Conservation (phyloP, 2,797 vertebrate species). For the Semaprochilodus insignis region DNA sequence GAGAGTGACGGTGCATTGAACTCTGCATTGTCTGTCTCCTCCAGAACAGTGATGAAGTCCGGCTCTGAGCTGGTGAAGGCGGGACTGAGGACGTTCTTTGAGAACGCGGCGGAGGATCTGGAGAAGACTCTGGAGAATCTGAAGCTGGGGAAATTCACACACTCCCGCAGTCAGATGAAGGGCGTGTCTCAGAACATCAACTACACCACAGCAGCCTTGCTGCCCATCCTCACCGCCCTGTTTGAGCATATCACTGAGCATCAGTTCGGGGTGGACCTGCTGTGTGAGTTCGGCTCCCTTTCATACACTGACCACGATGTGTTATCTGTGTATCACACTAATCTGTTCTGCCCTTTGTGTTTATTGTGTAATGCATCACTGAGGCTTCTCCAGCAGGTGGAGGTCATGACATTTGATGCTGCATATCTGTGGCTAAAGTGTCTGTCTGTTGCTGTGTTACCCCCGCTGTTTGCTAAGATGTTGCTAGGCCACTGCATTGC, state of each 20-base stretch:
- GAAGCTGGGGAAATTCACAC: slow-evolving; percentile 97
- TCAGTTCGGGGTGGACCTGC: slow-evolving; percentile 93
- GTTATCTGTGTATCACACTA: neutral
- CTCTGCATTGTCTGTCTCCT: slow-evolving; percentile 3
- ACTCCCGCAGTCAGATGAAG: slow-evolving; percentile 97
- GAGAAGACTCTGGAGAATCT: slow-evolving; percentile 95
- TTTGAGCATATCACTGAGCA: slow-evolving; percentile 96
- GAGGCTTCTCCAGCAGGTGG: slow-evolving; percentile 4
- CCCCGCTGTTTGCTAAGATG: too few species aligned
- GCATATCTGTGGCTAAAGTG: neutral
- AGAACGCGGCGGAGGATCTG: slow-evolving; percentile 96
- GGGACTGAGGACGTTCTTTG: slow-evolving; percentile 93
- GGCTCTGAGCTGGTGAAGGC: slow-evolving; percentile 93
- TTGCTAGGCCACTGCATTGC: too few species aligned
- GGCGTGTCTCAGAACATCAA: slow-evolving; percentile 99
- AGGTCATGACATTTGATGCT: neutral
- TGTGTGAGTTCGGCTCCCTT: slow-evolving; percentile 83
- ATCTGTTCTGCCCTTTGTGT: neutral
- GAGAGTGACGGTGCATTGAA: too few species aligned
- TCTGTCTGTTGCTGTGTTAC: too few species aligned
- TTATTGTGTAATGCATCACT: neutral
- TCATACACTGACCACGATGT: neutral
- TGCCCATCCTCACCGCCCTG: slow-evolving; percentile 95
- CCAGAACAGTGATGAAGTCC: slow-evolving; percentile 98
- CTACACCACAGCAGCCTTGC: slow-evolving; percentile 94